Conservation (phyloP, 1,140 invertebrate genomes). For the Drepana arcuata region DNA sequence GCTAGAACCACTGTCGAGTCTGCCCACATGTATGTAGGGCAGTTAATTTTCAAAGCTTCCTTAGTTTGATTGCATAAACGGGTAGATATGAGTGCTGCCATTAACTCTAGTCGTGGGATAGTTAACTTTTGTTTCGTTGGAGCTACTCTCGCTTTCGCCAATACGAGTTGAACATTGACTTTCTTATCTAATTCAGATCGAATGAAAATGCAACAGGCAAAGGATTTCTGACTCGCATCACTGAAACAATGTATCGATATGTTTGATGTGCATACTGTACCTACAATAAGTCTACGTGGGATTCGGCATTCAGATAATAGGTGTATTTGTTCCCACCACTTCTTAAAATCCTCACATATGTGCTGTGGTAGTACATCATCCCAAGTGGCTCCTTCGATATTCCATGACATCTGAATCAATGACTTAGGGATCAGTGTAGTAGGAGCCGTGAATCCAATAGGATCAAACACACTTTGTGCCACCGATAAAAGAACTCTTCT, state of each 20-base stretch:
- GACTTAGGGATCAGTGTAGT: slow-evolving; percentile 5
- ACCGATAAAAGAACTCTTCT: slow-evolving; percentile 9
- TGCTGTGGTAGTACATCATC: slow-evolving; percentile 1
- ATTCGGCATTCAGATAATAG: not conserved
- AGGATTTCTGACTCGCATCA: slow-evolving; percentile 6
- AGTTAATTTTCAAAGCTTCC: not conserved
- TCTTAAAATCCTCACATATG: not conserved
- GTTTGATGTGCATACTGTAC: not conserved
- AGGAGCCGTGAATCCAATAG: slow-evolving; percentile 5
- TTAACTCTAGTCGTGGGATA: slow-evolving; percentile 9
- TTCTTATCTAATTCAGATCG: not conserved
- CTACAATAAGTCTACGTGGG: not conserved
- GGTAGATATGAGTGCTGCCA: slow-evolving; percentile 3
- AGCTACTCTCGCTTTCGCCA: slow-evolving; percentile 6
- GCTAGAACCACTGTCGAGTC: slow-evolving; percentile 4
- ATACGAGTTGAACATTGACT: slow-evolving; percentile 3
- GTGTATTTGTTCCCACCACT: not conserved
- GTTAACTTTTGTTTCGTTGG: slow-evolving; percentile 5
- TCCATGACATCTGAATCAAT: slow-evolving; percentile 7
- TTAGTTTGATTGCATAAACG: not conserved
- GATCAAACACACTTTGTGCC: slow-evolving; percentile 11
- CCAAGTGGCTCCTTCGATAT: not conserved
- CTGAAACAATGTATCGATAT: slow-evolving; percentile 4
- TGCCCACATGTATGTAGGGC: slow-evolving; percentile 3
- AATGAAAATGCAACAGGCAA: slow-evolving; percentile 4